phyloP scores from a whole-genome alignment of 2,797 vertebrate species.

The Enteromius viviparus region DNA sequence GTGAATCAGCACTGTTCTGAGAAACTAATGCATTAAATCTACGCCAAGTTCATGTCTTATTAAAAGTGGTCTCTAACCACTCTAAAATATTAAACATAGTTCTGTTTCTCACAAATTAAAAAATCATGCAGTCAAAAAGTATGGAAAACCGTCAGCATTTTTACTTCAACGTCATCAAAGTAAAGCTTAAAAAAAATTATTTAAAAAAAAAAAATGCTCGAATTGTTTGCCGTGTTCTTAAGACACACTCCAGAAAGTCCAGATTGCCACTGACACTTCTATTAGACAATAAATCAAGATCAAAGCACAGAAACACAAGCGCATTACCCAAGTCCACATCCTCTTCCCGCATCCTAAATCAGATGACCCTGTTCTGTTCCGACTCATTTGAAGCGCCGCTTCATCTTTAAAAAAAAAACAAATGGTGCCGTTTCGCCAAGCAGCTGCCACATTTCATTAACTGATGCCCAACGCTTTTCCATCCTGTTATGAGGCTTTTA shows the following conservation, averaged over 20 bases:
- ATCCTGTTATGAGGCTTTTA: conserved; percentile 13
- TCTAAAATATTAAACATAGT: conserved; percentile 36
- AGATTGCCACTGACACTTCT: conserved; percentile 19
- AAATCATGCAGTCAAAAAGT: conserved; percentile 24
- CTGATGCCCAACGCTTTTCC: background rate
- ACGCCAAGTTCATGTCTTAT: conserved; percentile 29
- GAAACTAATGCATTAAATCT: conserved; percentile 24
- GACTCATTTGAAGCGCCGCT: conserved; percentile 38
- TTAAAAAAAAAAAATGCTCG: background rate
- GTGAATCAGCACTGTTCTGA: conserved; percentile 18
- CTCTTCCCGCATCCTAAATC: conserved; percentile 17
- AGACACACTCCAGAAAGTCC: background rate
- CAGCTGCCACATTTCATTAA: background rate
- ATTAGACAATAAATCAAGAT: conserved; percentile 22
- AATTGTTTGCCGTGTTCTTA: background rate
- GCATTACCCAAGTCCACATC: conserved; percentile 24
- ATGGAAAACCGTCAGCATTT: conserved; percentile 19
- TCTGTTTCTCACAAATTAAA: conserved; percentile 23
- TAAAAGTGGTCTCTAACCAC: conserved; percentile 31
- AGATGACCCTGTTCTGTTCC: conserved; percentile 23
- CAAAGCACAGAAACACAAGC: conserved; percentile 24
- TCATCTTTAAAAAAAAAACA: conserved; percentile 47
- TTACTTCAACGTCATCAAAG: background rate
- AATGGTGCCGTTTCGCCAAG: background rate
- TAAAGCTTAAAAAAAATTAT: background rate